Evolutionary conservation across 2,888 invertebrate genomes (phyloP).

Genomic region (Notodromas monacha): DNA sequence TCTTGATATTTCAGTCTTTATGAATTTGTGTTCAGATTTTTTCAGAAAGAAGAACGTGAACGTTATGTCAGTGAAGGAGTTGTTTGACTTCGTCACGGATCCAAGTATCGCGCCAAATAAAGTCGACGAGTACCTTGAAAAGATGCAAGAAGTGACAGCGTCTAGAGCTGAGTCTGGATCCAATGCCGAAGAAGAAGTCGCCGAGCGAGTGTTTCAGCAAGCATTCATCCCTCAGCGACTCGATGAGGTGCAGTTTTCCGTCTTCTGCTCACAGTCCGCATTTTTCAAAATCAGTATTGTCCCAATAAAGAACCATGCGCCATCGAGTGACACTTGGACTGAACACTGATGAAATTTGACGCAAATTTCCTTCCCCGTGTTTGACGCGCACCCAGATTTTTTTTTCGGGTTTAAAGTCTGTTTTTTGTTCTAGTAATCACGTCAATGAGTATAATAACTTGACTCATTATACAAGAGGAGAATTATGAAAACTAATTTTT

Average conservation of each 20-base stretch:
- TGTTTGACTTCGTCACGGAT: conserved; percentile 90
- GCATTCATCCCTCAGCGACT: conserved; percentile 72
- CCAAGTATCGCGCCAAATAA: conserved; percentile 35
- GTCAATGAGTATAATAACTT: too few species aligned
- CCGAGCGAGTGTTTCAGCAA: conserved; percentile 72
- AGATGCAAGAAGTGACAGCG: conserved; percentile 30
- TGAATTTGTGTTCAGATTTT: conserved; percentile 27
- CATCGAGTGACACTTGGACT: too few species aligned
- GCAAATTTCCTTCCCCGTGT: too few species aligned
- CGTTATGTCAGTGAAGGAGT: conserved; percentile 58
- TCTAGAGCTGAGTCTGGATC: conserved; percentile 29
- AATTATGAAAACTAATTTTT: too few species aligned
- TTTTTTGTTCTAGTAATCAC: too few species aligned
- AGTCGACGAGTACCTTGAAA: conserved; percentile 28
- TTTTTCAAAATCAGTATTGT: conserved; percentile 22
- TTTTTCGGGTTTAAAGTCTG: too few species aligned
- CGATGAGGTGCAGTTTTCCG: conserved; percentile 37
- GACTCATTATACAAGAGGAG: too few species aligned
- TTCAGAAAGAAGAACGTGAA: conserved; percentile 60
- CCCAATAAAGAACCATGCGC: too few species aligned
- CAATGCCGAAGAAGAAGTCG: conserved; percentile 34
- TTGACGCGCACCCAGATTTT: too few species aligned
- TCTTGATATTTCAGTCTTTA: not conserved
- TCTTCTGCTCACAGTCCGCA: too few species aligned
- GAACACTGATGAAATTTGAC: too few species aligned